Evolutionary conservation across 30 jellyfish, hydroid and myxozoan species (phyloP), one percentile per base, ranked within the genome.

Genomic region (Cassiopea xamachana): DNA sequence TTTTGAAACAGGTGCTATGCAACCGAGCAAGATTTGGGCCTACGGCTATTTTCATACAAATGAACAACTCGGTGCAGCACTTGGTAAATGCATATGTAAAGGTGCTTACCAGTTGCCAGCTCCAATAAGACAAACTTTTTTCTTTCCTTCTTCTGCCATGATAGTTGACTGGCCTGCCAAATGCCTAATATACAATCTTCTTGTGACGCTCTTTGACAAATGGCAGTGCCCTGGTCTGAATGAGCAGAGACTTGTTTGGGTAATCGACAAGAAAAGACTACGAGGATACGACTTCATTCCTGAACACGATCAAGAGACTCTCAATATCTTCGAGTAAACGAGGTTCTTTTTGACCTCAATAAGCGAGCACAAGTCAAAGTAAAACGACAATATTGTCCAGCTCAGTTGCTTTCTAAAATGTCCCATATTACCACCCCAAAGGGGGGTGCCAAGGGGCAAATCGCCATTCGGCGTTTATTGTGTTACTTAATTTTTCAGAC

Each of bases 61-160:
- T 55, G 10, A 10, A 55, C 12, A 55, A 55, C 12, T 55, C 64
- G 64, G 7, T 3, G 64, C 64, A 55, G 12, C 64, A 55, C 10
- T 10, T 3, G 12, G 7, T 6, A 6, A 55, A 55, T 55, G 64
- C 64, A 55, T 55, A 10, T 10, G 64, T 55, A 10, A 55, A 10
- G 39, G 39, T 58, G 13, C 83, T 87, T 87, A 93, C 98, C 98
- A 93, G 82, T 89, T 93, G 16, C 98, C 98, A 27, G 98, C 86
- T 47, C 98, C 98, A 59, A 93, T 83, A 19, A 93, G 59, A 48
- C 98, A 79, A 13, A 89, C 98, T 84, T 84, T 83, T 17, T 85
- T 68, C 85, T 67, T 87, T 73, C 73, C 19, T 1, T 17, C 64
- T 1, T 69, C 90, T 46, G 90, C 75, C 90, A 68, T 82, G 59